Evolutionary conservation across 2,113 vertebrate genomes (phyloP).

Genomic region (Corythaeola cristata): DNA sequence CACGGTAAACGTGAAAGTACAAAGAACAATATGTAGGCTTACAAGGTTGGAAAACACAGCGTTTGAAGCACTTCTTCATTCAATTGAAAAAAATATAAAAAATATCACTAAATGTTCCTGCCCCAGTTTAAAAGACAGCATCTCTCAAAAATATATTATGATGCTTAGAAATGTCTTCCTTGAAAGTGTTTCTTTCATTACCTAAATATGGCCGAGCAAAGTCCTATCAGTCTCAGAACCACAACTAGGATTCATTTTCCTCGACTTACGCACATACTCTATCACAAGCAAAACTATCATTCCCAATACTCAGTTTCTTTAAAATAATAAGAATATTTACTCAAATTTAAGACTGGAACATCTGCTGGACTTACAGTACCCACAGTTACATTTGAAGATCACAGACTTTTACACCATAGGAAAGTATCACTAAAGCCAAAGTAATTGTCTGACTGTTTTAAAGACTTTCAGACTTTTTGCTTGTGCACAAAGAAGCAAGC

Average conservation of each 20-base stretch:
- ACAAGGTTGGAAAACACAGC: neutral
- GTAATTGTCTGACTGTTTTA: neutral
- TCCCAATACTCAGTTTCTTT: neutral
- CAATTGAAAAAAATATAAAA: neutral
- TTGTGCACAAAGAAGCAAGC: rapidly evolving
- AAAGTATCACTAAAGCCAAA: neutral
- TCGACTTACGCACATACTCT: neutral
- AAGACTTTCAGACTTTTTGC: neutral
- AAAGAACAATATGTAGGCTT: neutral
- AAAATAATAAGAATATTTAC: neutral
- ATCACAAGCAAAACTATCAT: neutral
- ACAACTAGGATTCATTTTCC: neutral
- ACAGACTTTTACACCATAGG: neutral
- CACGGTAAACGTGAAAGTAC: neutral
- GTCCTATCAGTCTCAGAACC: neutral
- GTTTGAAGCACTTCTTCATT: neutral
- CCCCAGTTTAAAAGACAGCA: neutral
- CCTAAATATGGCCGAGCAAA: neutral
- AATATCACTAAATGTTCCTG: neutral
- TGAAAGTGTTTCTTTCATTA: neutral
- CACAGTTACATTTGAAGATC: neutral
- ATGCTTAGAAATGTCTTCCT: neutral
- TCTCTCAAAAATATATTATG: neutral
- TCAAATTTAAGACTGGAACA: neutral
- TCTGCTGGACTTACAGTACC: neutral